Base-by-base conservation (phyloP, 2,113 vertebrate genomes). In the Erythrocebus patas region DNA sequence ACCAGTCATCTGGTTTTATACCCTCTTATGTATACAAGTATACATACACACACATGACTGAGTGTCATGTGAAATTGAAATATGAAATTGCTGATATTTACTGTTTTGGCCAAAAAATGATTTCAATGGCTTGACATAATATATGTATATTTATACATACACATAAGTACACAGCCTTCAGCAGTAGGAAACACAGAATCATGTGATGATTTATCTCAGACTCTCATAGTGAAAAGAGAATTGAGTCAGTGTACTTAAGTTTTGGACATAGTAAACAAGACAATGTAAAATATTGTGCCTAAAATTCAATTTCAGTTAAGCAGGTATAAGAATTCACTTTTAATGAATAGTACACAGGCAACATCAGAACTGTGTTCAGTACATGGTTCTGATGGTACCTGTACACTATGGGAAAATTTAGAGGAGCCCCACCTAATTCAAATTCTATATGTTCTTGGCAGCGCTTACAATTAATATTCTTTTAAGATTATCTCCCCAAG, bases 171-270 rank as follows among this genome's bases (percentile, higher is more conserved):
- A 81, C 13, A 61, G 89, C 4, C 11, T 61, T 76, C 40, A 64
- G 11, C 17, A 73, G 6, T 7, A 73, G 48, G 16, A 95, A 89
- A 97, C 61, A 35, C n/a, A 80, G 32, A 92, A 87, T n/a, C 11
- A 95, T 84, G 4, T 96, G 84, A 87, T 48, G 92, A 64, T 89
- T 85, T 87, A 61, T 48, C 59, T 40, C 23, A 93, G 76, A 55
- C 13, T 59, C 13, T 93, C 27, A 68, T 22, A 73, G 27, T 90
- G 75, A 91, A 88, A 72, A 80, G 52, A 55, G 0, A 72, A 82
- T 52, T 25, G 35, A 89, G 45, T 20, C 40, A 95, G 8, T 13
- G 43, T 68, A 66, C 5, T 64, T 88, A 59, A 95, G 45, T 18
- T n/a, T 3, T 30, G 64, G 27, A 48, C 14, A 86, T 91, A 95